These are phyloP conservation scores for Drosophila parvula DNA, from an alignment of 1,140 invertebrate species.

Conservation along the genomic window DNA sequence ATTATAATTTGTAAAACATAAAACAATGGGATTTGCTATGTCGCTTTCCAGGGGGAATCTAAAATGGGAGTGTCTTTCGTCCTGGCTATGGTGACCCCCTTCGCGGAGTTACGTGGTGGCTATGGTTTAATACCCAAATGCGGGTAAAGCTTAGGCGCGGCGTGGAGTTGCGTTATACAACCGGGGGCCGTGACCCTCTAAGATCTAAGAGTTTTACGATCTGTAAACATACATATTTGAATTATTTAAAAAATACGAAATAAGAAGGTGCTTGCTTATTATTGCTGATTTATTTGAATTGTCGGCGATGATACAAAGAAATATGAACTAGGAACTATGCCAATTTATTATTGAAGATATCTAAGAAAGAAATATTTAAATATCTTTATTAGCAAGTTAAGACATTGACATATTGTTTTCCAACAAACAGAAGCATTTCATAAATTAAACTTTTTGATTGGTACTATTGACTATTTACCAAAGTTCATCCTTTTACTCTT, in stretches of 20 bases:
- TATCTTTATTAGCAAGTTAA: neutral
- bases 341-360: neutral
- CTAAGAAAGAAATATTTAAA: neutral
- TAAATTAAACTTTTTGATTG: neutral
- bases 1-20: neutral
- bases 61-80: constrained; percentile 5
- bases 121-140: constrained; percentile 12
- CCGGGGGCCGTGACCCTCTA: constrained; percentile 1
- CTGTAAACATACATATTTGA: neutral
- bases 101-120: neutral
- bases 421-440: neutral
- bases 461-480: neutral
- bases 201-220: neutral
- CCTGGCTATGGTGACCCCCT: constrained; percentile 1
- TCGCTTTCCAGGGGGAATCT: neutral
- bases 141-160: constrained; percentile 7
- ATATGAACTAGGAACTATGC: neutral
- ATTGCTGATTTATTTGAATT: constrained; percentile 3
- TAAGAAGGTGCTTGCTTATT: neutral
- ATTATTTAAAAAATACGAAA: neutral
- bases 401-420: neutral
- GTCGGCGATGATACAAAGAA: neutral
- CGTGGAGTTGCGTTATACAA: constrained; percentile 14
- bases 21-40: neutral
- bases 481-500: neutral